Conservation (phyloP, 2,888 invertebrate genomes). For the Drosophila neonasuta region DNA sequence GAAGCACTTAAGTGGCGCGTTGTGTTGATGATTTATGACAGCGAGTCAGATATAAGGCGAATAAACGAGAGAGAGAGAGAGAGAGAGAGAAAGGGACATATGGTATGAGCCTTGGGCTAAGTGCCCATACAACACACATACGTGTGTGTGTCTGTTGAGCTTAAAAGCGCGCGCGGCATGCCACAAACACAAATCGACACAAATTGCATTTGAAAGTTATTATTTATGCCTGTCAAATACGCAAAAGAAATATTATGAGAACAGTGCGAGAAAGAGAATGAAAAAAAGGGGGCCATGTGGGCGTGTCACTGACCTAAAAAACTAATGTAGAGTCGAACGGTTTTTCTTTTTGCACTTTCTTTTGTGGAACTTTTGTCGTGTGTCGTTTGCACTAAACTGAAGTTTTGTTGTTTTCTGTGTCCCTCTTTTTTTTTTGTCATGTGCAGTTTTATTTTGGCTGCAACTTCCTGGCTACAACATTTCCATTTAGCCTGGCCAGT, state of each 20-base stretch:
- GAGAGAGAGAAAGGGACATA: conserved; percentile 12
- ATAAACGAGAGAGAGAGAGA: neutral
- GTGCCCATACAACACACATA: conserved; percentile 43
- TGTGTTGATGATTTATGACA: conserved; percentile 76
- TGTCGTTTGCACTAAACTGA: conserved; percentile 25
- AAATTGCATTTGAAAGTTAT: conserved; percentile 75
- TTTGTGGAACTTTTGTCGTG: conserved; percentile 31
- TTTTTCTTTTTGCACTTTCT: conserved; percentile 45
- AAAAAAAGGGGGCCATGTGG: conserved; percentile 4
- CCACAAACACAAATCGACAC: conserved; percentile 64
- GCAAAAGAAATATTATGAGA: conserved; percentile 1
- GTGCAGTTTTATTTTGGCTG: conserved; percentile 55
- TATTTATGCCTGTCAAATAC: conserved; percentile 68
- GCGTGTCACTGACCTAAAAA: conserved; percentile 37
- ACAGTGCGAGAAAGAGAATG: neutral
- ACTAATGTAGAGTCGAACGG: conserved; percentile 6
- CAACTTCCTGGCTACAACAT: conserved; percentile 70
- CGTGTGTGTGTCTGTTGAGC: conserved; percentile 27
- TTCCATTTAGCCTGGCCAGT: conserved; percentile 67
- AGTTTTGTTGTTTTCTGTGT: conserved; percentile 39
- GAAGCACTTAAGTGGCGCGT: conserved; percentile 74
- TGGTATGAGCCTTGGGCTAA: conserved; percentile 45
- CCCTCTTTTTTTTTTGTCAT: conserved; percentile 37
- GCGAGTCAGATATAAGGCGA: conserved; percentile 21
- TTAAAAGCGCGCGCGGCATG: conserved; percentile 43